These are phyloP conservation scores for Uria aalge DNA, from an alignment of 2,113 vertebrate genomes.

Conservation along the genomic window DNA sequence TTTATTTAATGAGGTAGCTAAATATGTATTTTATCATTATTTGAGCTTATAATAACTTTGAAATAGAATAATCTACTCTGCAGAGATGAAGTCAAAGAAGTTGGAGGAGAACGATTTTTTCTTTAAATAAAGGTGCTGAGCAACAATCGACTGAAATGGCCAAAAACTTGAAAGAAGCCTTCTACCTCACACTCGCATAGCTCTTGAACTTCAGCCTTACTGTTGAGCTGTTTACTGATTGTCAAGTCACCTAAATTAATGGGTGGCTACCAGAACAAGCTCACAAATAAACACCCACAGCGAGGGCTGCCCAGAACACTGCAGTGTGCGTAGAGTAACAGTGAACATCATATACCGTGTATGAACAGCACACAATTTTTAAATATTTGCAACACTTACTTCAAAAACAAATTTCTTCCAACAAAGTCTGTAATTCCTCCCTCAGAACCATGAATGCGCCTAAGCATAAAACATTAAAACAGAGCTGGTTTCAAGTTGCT, in stretches of 20 bases:
- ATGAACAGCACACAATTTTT: slow-evolving; percentile 52
- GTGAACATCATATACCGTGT: slow-evolving; percentile 60
- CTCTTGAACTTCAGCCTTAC: slow-evolving; percentile 35
- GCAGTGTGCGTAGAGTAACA: slow-evolving; percentile 45
- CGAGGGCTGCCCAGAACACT: slow-evolving; percentile 65
- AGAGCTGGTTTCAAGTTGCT: slow-evolving; percentile 57
- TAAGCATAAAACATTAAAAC: slow-evolving; percentile 38
- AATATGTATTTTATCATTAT: slow-evolving; percentile 45
- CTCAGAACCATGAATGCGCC: slow-evolving; percentile 35
- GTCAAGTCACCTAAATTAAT: slow-evolving; percentile 60
- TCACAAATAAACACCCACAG: slow-evolving; percentile 67
- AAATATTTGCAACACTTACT: slow-evolving; percentile 60
- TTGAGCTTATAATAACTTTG: slow-evolving; percentile 3
- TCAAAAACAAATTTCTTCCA: slow-evolving; percentile 70
- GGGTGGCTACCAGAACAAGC: slow-evolving; percentile 32
- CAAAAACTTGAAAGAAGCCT: slow-evolving; percentile 44
- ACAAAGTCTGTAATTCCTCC: slow-evolving; percentile 58
- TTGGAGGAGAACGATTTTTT: not conserved
- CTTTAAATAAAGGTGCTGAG: slow-evolving; percentile 49
- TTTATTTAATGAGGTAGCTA: slow-evolving; percentile 51
- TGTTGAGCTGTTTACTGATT: slow-evolving; percentile 41
- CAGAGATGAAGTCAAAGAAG: slow-evolving; percentile 10
- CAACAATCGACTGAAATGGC: slow-evolving; percentile 36
- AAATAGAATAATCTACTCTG: slow-evolving; percentile 12
- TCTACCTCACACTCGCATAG: slow-evolving; percentile 14